Conservation (phyloP, 2,113 vertebrate species). For the Proterorhinus semilunaris region DNA sequence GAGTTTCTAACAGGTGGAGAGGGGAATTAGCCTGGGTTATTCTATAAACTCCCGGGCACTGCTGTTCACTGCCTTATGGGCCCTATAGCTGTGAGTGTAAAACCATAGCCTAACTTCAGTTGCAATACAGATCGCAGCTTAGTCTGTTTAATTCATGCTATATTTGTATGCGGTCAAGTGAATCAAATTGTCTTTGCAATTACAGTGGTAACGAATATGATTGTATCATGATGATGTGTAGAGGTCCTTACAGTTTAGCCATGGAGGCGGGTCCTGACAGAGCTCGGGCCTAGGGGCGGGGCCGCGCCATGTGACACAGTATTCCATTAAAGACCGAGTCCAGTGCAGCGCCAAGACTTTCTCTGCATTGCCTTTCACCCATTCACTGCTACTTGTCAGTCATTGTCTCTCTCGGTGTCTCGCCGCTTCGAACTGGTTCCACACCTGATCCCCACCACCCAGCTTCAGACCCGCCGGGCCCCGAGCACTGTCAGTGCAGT, state of each 20-base stretch:
- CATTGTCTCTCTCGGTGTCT: neutral
- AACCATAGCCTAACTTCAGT: too few relatives aligned
- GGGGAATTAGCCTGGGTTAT: neutral
- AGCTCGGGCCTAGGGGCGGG: slow-evolving; percentile 8
- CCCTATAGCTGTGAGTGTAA: too few relatives aligned
- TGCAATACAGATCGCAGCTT: too few relatives aligned
- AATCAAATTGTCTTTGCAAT: too few relatives aligned
- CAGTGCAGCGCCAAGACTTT: slow-evolving; percentile 7
- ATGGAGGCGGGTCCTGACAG: neutral
- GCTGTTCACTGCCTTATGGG: too few relatives aligned
- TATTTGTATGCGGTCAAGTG: too few relatives aligned
- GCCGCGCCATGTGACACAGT: slow-evolving; percentile 5
- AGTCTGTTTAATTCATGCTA: too few relatives aligned
- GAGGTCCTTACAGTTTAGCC: neutral
- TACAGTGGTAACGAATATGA: too few relatives aligned
- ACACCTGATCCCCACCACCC: neutral
- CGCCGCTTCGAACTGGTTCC: neutral
- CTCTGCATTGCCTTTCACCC: slow-evolving; percentile 1
- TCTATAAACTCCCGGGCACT: neutral
- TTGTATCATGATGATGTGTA: too few relatives aligned
- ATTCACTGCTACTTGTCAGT: neutral
- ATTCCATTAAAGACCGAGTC: slow-evolving; percentile 5
- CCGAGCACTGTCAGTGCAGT: neutral
- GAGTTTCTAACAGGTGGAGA: slow-evolving; percentile 5
- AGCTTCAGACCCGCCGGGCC: neutral